Conservation (phyloP, 2,797 vertebrate genomes). For the Margarornis squamiger region DNA sequence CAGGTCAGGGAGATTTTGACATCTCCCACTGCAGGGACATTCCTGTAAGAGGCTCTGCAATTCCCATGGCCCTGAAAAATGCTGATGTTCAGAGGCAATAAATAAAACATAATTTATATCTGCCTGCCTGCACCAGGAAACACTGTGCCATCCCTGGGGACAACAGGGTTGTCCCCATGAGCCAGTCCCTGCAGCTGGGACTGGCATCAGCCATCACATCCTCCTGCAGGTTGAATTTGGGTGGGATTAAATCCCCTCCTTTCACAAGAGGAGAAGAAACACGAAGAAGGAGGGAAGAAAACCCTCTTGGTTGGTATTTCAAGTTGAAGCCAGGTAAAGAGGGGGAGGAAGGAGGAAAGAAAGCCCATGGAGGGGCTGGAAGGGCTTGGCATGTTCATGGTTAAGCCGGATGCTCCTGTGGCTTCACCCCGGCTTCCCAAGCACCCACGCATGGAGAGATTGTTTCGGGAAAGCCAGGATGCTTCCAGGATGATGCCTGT, state of each 20-base stretch:
- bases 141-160: background rate
- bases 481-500: background rate
- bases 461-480: background rate
- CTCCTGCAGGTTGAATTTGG: background rate
- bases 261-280: background rate
- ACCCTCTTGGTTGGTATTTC: background rate
- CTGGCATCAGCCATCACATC: background rate
- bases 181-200: background rate
- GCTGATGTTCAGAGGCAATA: background rate
- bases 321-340: background rate
- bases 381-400: accelerated
- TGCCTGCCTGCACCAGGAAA: background rate
- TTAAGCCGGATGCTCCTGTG: background rate
- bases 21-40: accelerated
- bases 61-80: background rate
- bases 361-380: background rate
- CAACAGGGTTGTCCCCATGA: accelerated
- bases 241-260: background rate
- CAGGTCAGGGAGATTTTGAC: background rate
- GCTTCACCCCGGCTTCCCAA: background rate
- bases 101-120: background rate
- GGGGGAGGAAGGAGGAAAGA: background rate
- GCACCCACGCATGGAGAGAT: background rate
- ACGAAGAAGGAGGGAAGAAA: background rate
- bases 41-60: background rate